Percentiles rank a stretch among this genome's conserved stretches.
Evolutionary conservation across 1,140 invertebrate genomes (phyloP).

Genomic region (Scylla paramamosain): DNA sequence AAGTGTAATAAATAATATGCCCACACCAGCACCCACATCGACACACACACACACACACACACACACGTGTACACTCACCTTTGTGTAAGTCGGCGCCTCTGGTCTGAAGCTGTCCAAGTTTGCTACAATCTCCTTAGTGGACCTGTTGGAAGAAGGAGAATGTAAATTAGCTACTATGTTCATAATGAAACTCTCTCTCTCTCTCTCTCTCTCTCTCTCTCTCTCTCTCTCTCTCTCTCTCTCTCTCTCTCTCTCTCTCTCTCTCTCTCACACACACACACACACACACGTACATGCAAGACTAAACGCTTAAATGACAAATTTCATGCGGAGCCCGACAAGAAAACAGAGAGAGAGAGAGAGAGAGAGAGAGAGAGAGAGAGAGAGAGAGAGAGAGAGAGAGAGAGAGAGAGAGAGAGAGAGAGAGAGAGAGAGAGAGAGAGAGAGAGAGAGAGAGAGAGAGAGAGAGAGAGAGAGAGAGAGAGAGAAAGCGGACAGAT

Average conservation of each 20-base stretch:
- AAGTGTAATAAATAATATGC: too few relatives aligned
- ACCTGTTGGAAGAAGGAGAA: conserved; percentile 34
- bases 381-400: not conserved
- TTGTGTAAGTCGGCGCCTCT: conserved; percentile 46
- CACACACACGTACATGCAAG: not conserved
- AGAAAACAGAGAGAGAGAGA: not conserved
- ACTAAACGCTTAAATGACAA: not conserved
- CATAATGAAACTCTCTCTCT: not conserved
- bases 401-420: not conserved
- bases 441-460: not conserved
- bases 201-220: not conserved
- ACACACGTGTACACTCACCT: conserved; percentile 44
- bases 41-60: not conserved
- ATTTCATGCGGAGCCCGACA: not conserved
- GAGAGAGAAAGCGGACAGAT: not conserved
- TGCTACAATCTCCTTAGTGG: conserved; percentile 54
- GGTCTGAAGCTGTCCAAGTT: conserved; percentile 39
- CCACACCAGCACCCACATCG: too few relatives aligned
- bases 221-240: not conserved
- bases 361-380: not conserved
- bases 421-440: not conserved
- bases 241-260: not conserved
- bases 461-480: not conserved
- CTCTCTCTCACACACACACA: not conserved
- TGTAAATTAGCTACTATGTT: not conserved